Percentiles rank a stretch among this genome's conserved stretches.
phyloP scores from a whole-genome alignment of 2,113 vertebrate species.

The Notarius quadriscutis region DNA sequence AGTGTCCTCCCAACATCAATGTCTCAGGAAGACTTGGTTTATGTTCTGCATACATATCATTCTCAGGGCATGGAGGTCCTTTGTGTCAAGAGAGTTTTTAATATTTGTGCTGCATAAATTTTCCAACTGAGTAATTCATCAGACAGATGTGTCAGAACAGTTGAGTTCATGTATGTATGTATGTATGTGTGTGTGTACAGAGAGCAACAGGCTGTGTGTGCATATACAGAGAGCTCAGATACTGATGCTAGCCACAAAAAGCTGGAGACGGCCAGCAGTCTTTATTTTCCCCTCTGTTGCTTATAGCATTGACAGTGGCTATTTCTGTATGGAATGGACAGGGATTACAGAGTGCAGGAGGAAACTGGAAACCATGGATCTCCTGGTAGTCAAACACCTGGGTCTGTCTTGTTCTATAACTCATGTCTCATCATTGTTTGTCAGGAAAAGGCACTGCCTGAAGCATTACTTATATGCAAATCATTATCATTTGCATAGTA shows the following conservation, averaged over 20 bases:
- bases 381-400: conserved; percentile 30
- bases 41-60: neutral
- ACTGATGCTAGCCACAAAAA: neutral
- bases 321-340: conserved; percentile 5
- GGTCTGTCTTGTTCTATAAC: neutral
- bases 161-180: neutral
- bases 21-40: neutral
- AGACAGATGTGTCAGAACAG: conserved; percentile 14
- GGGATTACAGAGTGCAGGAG: conserved; percentile 16
- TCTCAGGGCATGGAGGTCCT: neutral
- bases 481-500: neutral
- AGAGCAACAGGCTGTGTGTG: neutral
- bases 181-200: neutral
- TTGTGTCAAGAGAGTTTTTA: conserved; percentile 1
- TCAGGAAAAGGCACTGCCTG: neutral
- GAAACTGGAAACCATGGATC: conserved; percentile 21
- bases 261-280: neutral
- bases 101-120: neutral
- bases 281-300: neutral
- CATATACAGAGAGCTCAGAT: neutral
- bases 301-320: conserved; percentile 1
- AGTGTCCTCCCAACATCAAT: neutral
- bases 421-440: neutral
- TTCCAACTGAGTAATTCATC: conserved; percentile 2
- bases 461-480: neutral